Evolutionary conservation across 2,113 vertebrate species (phyloP), one percentile per base, ranked within the genome.

Genomic region (Pachycephala philippinensis): DNA sequence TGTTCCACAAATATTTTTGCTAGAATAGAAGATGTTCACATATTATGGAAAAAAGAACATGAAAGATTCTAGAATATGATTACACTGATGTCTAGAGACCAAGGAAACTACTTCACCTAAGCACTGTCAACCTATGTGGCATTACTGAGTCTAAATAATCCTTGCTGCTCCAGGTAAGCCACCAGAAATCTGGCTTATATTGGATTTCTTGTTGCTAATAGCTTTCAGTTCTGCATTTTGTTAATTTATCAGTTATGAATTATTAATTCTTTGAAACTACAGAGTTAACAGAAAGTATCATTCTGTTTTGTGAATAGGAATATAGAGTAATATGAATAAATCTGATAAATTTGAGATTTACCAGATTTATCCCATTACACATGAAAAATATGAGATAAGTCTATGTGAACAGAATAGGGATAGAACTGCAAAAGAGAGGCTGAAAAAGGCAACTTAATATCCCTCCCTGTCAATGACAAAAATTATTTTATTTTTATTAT

Each of bases 51-150:
- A 72, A 60, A 54, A 75, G 4, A 59, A 8, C 10, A 47, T 6
- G 17, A 86, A 77, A 61, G 4, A 33, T 30, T 71, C 3, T 65
- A 18, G 28, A 9, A 33, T 82, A 37, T 50, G 5, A 18, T 69
- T 63, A 23, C 5, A 26, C 4, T 45, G 17, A 21, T 84, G 4
- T 90, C 13, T 44, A 49, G 24, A 80, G 8, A 8, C 27, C 9
- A 45, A 33, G 9, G 19, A 54, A 83, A 33, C 20, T 35, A n/a
- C 5, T 57, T 71, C 54, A 44, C 7, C 15, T 79, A 12, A 72
- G 2, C 11, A 47, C 7, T 56, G 15, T 18, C 35, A 50, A 19
- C 2, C 19, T 23, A 35, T 1, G 3, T 49, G 33, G 1, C 9
- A 35, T 31, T 59, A 47, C 7, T 24, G 14, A 26, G 28, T 45